A percentile compares a stretch with the other conserved stretches of the same genome.
Evolutionary conservation across 2,113 vertebrate genomes (phyloP).

Genomic region (Cacatua alba): DNA sequence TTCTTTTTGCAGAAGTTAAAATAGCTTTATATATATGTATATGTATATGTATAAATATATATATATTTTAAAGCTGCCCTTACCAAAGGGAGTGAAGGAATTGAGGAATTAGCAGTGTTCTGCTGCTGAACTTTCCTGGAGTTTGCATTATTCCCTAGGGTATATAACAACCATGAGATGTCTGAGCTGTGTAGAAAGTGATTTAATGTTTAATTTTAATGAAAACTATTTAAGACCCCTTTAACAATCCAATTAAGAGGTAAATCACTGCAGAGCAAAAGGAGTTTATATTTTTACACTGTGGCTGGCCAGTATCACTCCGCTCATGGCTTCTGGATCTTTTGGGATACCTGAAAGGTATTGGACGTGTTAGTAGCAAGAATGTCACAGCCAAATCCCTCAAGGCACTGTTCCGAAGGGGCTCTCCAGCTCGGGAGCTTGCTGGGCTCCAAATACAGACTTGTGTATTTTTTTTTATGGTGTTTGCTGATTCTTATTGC

Average conservation of each 20-base stretch:
- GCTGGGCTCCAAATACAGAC: background rate
- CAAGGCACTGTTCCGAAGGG: background rate
- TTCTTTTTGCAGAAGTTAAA: background rate
- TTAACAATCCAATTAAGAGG: background rate
- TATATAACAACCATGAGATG: background rate
- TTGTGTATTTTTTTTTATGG: rapidly evolving
- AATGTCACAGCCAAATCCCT: background rate
- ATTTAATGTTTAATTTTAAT: background rate
- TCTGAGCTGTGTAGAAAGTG: background rate
- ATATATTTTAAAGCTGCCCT: background rate
- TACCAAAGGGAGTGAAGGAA: background rate
- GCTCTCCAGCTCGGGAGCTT: background rate
- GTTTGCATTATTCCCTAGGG: background rate
- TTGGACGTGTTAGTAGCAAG: background rate
- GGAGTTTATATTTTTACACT: background rate
- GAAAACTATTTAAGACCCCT: background rate
- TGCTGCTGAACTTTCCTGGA: background rate
- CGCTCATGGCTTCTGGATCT: background rate
- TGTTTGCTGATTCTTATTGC: background rate
- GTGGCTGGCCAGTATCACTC: background rate
- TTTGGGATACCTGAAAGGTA: background rate
- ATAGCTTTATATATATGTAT: background rate
- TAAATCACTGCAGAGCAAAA: background rate
- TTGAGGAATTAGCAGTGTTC: background rate
- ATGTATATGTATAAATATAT: background rate